These are phyloP conservation scores for Paragorgia papillata DNA, from an alignment of 92 coral and sea anemone species.

Conservation along the genomic window DNA sequence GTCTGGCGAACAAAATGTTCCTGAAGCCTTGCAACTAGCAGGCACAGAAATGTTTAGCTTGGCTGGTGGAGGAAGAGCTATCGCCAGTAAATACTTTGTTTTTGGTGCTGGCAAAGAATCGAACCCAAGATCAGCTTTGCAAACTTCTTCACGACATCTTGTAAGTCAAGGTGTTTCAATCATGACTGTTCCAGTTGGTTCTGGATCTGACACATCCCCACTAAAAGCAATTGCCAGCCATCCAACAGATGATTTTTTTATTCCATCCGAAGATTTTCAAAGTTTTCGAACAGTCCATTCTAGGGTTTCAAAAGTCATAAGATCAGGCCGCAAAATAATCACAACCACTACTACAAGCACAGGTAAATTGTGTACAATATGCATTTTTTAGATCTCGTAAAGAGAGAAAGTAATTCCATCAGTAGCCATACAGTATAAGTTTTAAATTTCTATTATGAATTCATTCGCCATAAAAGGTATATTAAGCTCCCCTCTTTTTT, in stretches of 20 bases:
- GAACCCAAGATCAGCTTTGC: background rate
- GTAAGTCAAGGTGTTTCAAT: slow-evolving; percentile 23
- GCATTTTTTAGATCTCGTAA: too few relatives aligned
- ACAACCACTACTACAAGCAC: too few relatives aligned
- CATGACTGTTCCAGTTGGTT: slow-evolving; percentile 21
- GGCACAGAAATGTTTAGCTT: background rate
- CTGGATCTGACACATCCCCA: background rate
- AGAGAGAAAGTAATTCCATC: too few relatives aligned
- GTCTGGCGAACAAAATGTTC: background rate
- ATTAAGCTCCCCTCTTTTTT: too few relatives aligned
- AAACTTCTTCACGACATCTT: slow-evolving; percentile 4
- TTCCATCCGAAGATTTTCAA: background rate
- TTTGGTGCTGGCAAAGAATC: slow-evolving; percentile 27
- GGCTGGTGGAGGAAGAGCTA: slow-evolving; percentile 21
- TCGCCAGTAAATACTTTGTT: slow-evolving; percentile 22
- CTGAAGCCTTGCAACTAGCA: slow-evolving; percentile 18
- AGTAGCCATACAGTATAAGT: too few relatives aligned
- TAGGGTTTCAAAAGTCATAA: background rate
- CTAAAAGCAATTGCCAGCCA: slow-evolving; percentile 14
- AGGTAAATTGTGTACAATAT: too few relatives aligned
- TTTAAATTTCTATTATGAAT: too few relatives aligned
- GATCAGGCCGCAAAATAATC: slow-evolving; percentile 2
- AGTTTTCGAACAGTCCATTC: background rate
- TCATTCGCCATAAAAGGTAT: too few relatives aligned
- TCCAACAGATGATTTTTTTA: slow-evolving; percentile 1